Evolutionary conservation across 1,140 invertebrate genomes (phyloP).

Genomic region (Pseudomyrmex sp.): DNA sequence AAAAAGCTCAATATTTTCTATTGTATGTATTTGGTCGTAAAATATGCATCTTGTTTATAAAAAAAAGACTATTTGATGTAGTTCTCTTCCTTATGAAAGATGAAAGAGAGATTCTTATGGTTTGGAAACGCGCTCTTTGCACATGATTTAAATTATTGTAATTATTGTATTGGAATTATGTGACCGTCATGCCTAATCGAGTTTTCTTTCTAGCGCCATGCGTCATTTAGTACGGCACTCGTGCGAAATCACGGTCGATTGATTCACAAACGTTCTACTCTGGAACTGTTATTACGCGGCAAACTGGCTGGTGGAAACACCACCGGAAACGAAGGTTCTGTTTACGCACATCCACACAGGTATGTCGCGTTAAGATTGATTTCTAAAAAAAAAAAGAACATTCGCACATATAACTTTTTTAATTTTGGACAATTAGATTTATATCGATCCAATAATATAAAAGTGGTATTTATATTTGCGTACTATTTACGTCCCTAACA

Average conservation of each 20-base stretch:
- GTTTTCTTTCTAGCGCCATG: constrained; percentile 87
- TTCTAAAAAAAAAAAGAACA: background rate
- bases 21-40: too few species aligned
- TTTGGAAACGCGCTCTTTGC: background rate
- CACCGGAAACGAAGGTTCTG: constrained; percentile 86
- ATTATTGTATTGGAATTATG: background rate
- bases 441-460: too few species aligned
- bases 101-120: too few species aligned
- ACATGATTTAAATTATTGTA: background rate
- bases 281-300: constrained; percentile 95
- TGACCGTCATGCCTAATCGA: background rate
- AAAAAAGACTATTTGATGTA: too few species aligned
- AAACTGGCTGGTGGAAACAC: constrained; percentile 90
- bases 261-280: constrained; percentile 95
- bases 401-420: too few species aligned
- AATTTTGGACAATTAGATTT: too few species aligned
- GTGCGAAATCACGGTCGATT: constrained; percentile 94
- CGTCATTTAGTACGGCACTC: constrained; percentile 94
- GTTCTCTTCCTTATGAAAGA: too few species aligned
- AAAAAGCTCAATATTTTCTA: too few species aligned
- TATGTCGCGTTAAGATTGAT: constrained; percentile 54
- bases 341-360: constrained; percentile 93
- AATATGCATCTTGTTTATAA: too few species aligned
- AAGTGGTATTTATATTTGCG: too few species aligned
- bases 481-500: too few species aligned